Conservation (phyloP, 1,140 invertebrate species). For the Heliconius hermathena region DNA sequence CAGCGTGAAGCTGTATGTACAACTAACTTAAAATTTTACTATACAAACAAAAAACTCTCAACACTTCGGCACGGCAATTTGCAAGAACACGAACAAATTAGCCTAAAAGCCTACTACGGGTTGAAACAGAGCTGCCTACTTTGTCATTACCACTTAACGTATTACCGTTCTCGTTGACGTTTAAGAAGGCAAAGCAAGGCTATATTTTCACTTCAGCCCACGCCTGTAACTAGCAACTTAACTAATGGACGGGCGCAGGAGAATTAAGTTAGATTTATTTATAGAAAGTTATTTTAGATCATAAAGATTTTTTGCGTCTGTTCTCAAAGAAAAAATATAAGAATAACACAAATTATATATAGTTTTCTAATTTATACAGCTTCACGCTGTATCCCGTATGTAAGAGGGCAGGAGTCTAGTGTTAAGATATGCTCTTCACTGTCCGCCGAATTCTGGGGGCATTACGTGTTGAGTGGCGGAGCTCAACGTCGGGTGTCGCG, state of each 20-base stretch:
- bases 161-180: constrained; percentile 32
- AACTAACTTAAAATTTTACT: too few relatives aligned
- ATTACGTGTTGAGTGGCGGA: too few relatives aligned
- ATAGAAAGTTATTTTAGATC: neutral
- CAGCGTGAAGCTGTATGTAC: too few relatives aligned
- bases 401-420: too few relatives aligned
- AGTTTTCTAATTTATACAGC: too few relatives aligned
- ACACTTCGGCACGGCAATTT: neutral
- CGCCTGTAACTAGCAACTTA: constrained; percentile 27
- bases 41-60: neutral
- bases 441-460: too few relatives aligned
- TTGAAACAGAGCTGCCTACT: constrained; percentile 18
- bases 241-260: constrained; percentile 26
- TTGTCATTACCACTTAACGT: constrained; percentile 17
- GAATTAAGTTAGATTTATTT: neutral
- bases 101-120: neutral
- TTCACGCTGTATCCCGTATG: too few relatives aligned
- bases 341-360: too few relatives aligned
- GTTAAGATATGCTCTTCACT: too few relatives aligned
- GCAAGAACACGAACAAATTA: neutral
- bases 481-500: too few relatives aligned
- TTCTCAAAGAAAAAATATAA: neutral
- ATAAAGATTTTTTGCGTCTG: too few relatives aligned
- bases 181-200: constrained; percentile 21
- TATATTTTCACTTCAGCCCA: constrained; percentile 29